A percentile compares a stretch with the other conserved stretches of the same genome.
These are phyloP conservation scores for Heliconius ethilla DNA, from an alignment of 2,888 invertebrate genomes.

Conservation along the genomic window DNA sequence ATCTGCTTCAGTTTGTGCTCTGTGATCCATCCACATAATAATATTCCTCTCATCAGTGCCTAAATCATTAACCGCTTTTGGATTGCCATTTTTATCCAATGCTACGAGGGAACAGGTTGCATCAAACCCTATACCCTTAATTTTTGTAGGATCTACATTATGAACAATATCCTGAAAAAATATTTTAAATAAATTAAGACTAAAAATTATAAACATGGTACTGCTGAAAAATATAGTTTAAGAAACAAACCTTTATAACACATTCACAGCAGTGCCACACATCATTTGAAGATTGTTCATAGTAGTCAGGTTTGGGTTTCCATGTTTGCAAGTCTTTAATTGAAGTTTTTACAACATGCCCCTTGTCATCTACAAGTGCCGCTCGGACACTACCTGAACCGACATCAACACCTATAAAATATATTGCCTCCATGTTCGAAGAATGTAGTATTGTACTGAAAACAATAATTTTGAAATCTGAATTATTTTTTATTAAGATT, in stretches of 20 bases:
- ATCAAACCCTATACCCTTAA: conserved; percentile 96
- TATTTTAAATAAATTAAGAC: conserved; percentile 32
- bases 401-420: conserved; percentile 94
- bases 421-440: conserved; percentile 52
- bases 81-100: conserved; percentile 85
- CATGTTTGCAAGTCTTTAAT: conserved; percentile 87
- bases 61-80: conserved; percentile 86
- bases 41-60: conserved; percentile 88
- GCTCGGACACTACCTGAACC: conserved; percentile 95
- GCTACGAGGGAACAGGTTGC: conserved; percentile 97
- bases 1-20: conserved; percentile 90
- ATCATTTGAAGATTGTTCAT: conserved; percentile 94
- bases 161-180: conserved; percentile 81
- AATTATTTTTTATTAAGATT: not conserved
- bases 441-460: conserved; percentile 2
- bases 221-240: not conserved
- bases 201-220: not conserved
- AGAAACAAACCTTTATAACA: conserved; percentile 86
- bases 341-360: conserved; percentile 84
- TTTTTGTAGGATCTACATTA: conserved; percentile 75
- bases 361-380: conserved; percentile 87
- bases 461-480: not conserved
- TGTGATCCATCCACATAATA: conserved; percentile 96
- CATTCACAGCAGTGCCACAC: conserved; percentile 90
- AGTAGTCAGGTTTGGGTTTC: conserved; percentile 89